phyloP scores from a whole-genome alignment of 92 coral and sea anemone genomes.

The Epizoanthus scotinus region DNA sequence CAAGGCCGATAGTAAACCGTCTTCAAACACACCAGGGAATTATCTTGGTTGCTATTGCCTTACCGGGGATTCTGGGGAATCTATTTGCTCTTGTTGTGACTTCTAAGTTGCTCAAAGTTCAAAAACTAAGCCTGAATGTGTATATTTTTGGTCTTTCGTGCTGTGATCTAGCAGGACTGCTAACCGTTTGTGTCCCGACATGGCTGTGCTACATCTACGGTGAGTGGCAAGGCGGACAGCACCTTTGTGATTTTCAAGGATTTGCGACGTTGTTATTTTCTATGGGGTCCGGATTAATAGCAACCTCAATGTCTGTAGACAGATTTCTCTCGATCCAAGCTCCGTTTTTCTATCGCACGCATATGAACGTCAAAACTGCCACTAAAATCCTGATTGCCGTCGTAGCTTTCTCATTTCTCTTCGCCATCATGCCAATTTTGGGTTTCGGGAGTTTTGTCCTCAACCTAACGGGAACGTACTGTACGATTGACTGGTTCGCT shows the following conservation, averaged over 20 bases:
- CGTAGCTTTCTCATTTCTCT: constrained; percentile 42
- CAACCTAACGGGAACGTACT: constrained; percentile 70
- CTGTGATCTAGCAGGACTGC: constrained; percentile 64
- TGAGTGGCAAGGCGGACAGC: constrained; percentile 65
- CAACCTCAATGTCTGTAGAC: constrained; percentile 74
- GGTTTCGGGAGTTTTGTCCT: constrained; percentile 77
- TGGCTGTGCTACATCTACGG: constrained; percentile 73
- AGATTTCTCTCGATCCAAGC: constrained; percentile 66
- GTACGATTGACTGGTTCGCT: constrained; percentile 79
- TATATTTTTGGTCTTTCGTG: constrained; percentile 71
- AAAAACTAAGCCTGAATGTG: constrained; percentile 73
- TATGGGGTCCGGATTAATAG: constrained; percentile 73
- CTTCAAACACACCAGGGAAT: constrained; percentile 40
- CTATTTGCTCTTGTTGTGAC: constrained; percentile 69
- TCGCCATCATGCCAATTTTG: constrained; percentile 64
- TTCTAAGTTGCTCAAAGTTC: constrained; percentile 54
- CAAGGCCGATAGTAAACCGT: constrained; percentile 18
- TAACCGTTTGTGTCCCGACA: constrained; percentile 66
- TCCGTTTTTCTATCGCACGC: constrained; percentile 72
- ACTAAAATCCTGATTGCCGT: constrained; percentile 49
- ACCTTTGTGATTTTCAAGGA: constrained; percentile 80
- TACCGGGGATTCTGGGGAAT: constrained; percentile 70
- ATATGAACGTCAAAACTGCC: constrained; percentile 39
- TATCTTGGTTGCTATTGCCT: constrained; percentile 32
- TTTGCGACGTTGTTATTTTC: constrained; percentile 65